phyloP scores from a whole-genome alignment of 2,797 vertebrate species.

The Erethizon dorsatum region DNA sequence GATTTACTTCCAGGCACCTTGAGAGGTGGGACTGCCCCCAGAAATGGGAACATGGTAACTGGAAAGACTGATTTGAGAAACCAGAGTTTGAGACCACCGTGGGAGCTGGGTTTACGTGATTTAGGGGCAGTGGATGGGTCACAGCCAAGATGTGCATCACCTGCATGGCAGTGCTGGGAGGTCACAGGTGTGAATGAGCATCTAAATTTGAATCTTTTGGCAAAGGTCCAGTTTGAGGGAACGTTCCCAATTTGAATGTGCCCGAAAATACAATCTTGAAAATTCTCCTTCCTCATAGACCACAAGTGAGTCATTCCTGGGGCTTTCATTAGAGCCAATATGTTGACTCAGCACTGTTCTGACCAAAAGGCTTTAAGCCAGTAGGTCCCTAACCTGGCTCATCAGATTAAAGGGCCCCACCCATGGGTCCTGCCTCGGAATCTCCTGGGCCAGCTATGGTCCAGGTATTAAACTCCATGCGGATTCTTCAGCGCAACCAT shows the following conservation, averaged over 20 bases:
- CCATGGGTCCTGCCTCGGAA: background rate
- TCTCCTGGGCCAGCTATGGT: background rate
- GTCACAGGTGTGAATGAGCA: background rate
- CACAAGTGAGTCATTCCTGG: constrained; percentile 44
- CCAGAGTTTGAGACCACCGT: background rate
- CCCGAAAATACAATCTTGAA: constrained; percentile 9
- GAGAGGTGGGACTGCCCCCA: background rate
- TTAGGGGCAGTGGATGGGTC: background rate
- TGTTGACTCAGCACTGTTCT: constrained; percentile 22
- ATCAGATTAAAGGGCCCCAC: background rate
- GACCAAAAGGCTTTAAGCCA: constrained; percentile 6
- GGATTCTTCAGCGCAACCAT: background rate
- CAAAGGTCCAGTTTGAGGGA: background rate
- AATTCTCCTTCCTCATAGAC: constrained; percentile 47
- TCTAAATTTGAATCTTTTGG: constrained; percentile 42
- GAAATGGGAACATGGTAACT: background rate
- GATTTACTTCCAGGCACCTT: background rate
- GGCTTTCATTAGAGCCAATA: background rate
- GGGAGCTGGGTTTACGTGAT: background rate
- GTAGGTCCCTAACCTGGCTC: background rate
- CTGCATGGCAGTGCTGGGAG: background rate
- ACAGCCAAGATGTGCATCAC: background rate
- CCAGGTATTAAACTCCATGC: background rate
- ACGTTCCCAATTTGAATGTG: background rate
- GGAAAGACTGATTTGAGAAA: background rate